Evolutionary conservation across 2,888 invertebrate species (phyloP).

Genomic region (Paralinhomoeus sp.): DNA sequence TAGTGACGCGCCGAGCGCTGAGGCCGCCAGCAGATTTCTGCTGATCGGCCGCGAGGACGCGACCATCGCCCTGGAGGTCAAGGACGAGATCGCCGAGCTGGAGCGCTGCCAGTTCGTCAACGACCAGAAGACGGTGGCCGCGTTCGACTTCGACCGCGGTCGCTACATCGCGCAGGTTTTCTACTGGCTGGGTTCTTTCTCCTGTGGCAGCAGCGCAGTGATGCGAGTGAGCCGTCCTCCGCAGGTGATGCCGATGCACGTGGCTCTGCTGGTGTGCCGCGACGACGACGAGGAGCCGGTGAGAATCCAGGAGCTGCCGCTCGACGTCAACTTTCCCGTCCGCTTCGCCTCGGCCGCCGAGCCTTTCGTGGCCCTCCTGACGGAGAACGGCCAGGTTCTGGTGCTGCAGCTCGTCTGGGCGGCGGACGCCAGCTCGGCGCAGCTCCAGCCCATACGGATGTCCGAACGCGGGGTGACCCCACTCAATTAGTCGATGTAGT

Average conservation of each 20-base stretch:
- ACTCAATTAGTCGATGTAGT: no score
- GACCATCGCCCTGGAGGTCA: slow-evolving; percentile 18
- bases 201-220: not conserved
- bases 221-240: not conserved
- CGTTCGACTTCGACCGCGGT: slow-evolving; percentile 76
- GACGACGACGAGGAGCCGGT: slow-evolving; percentile 30
- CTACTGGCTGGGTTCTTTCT: not conserved
- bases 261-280: slow-evolving; percentile 29
- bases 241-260: slow-evolving; percentile 41
- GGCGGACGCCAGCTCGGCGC: no score
- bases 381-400: slow-evolving; percentile 60
- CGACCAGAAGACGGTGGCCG: slow-evolving; percentile 65
- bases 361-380: slow-evolving; percentile 67
- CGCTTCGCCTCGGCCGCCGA: slow-evolving; percentile 64
- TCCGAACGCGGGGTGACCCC: no score
- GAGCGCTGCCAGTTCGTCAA: slow-evolving; percentile 81
- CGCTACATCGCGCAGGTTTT: slow-evolving; percentile 60
- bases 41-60: no score
- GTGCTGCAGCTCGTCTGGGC: slow-evolving; percentile 39
- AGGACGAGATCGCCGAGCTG: slow-evolving; percentile 69
- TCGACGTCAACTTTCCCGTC: slow-evolving; percentile 57
- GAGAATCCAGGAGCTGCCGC: slow-evolving; percentile 59
- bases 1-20: no score
- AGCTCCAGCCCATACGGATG: no score
- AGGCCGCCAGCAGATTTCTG: no score